Evolutionary conservation across 2,797 vertebrate genomes (phyloP).

Genomic region (Megaceryle alcyon): DNA sequence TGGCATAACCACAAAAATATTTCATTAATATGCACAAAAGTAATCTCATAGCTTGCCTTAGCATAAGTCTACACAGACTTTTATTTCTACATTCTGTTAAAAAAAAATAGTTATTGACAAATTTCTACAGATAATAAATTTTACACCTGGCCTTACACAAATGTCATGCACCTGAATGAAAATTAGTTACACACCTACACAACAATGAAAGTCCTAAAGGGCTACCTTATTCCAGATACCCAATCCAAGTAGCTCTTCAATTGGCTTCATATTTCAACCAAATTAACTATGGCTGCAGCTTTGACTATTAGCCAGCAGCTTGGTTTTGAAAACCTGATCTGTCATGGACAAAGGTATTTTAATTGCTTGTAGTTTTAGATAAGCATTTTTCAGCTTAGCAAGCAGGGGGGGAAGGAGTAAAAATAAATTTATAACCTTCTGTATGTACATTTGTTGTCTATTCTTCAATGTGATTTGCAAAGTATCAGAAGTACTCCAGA

Average conservation of each 20-base stretch:
- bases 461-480: neutral
- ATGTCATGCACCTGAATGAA: neutral
- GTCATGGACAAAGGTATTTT: neutral
- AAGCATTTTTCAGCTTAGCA: neutral
- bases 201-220: neutral
- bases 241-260: neutral
- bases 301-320: neutral
- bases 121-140: neutral
- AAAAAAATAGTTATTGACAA: neutral
- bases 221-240: neutral
- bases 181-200: neutral
- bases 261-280: neutral
- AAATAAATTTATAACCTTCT: neutral
- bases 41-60: neutral
- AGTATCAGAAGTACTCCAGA: neutral
- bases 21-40: neutral
- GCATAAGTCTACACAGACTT: neutral
- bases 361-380: neutral
- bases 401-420: rapidly evolving
- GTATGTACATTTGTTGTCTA: neutral
- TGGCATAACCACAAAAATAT: neutral
- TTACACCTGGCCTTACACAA: neutral
- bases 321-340: neutral
- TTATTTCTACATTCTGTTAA: neutral
- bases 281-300: neutral